Base-by-base conservation (phyloP, 2,113 vertebrate species). In the Brachypodius melanocephalos region DNA sequence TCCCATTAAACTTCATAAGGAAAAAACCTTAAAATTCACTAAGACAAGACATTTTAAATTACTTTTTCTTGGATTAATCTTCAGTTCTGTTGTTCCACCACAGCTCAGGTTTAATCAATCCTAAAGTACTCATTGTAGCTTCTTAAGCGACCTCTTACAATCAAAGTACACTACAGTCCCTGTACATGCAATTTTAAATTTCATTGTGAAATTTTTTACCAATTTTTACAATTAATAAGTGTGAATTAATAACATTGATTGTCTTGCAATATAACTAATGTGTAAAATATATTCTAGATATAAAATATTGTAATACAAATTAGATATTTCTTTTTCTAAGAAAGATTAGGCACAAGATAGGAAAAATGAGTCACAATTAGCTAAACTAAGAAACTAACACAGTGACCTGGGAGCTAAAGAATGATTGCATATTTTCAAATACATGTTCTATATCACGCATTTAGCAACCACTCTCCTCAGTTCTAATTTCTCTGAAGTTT, bases 401-500 rank as follows among this genome's bases (percentile, higher is more conserved):
- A 74, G 66, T 28, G 0, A 36, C 7, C 8, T 22, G 9, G 3
- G 6, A 2, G 2, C 26, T 55, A 67, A 77, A 79, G 19, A 69
- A 22, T 13, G 38, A 12, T 24, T 48, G 2, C 14, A 10, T 78
- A 36, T 77, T 85, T 88, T 81, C 14, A 42, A 72, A 52, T 28
- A 43, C 14, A 11, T 77, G 28, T 83, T 63, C 52, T 46, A 16
- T 31, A 76, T n/a, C 57, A 51, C 0, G 0, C 38, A 59, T 85
- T 89, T 78, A 79, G 9, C 20, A 84, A 31, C 14, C 10, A n/a
- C 13, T 74, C 31, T 63, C 38, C 57, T 88, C 32, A 54, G 7
- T 58, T 91, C 29, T 62, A 68, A 65, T 65, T 90, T 84, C 32
- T 84, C 57, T 86, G 57, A 63, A 72, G 24, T 66, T 90, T 66